Evolutionary conservation across 2,797 vertebrate genomes (phyloP), one percentile per base, ranked within the genome.

Genomic region (Arctocebus calabarensis): DNA sequence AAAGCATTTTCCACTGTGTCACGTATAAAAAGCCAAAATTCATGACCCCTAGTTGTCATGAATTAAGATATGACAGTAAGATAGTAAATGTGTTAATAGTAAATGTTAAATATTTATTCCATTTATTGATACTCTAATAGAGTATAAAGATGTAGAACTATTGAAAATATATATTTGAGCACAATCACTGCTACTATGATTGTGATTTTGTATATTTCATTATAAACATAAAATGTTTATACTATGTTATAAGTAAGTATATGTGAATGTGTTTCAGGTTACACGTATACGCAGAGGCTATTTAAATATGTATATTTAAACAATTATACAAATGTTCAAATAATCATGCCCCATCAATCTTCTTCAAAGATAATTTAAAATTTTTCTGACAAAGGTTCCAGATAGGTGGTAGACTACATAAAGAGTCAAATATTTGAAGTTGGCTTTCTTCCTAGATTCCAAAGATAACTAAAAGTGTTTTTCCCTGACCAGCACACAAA

Each of bases 361-460:
- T 96, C 27, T 91, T 94, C 48, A 85, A 82, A 10, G 3, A 70
- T 94, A 29, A 81, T 96, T 94, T 83, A 91, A 81, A 23, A 16
- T 73, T 34, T 37, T 95, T 91, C 84, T 55, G 57, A 68, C 14
- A 89, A 91, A 71, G 0, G 5, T 93, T 19, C 25, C 64, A 94
- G 48, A 85, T 88, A 91, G 20, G 17, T 89, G 59, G 92, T 94
- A 43, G 40, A 93, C 74, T 10, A 57, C 55, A 32, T 29, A 93
- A 94, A 91, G 11, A 89, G 64, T 11, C 45, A 95, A 95, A 77
- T 79, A 75, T 71, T 70, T 89, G 52, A 85, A 3, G 11, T 73
- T 94, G 34, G 19, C 34, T 23, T 55, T 64, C 88, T 55, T 70
- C 40, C 23, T 92, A 9, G 0, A 61, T 92, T 92, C n/a, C 43